Conservation (phyloP, 2,797 vertebrate genomes). For the Fundulus diaphanus region DNA sequence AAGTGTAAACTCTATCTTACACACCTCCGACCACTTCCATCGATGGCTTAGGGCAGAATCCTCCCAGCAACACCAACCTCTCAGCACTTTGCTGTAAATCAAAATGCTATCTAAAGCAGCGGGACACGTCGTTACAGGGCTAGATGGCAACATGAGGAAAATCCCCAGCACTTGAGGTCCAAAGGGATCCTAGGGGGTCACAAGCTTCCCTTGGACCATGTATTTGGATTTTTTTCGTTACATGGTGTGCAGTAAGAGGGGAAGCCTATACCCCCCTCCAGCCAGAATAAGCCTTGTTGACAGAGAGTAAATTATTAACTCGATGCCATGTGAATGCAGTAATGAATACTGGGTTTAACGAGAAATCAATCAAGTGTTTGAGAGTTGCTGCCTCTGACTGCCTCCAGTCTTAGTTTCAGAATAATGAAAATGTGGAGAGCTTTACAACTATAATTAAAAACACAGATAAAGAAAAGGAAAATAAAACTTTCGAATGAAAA, state of each 20-base stretch:
- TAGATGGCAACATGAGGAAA: slow-evolving; percentile 56
- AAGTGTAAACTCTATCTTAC: slow-evolving; percentile 75
- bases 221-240: slow-evolving; percentile 61
- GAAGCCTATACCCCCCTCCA: slow-evolving; percentile 14
- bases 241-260: slow-evolving; percentile 42
- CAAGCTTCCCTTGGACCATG: slow-evolving; percentile 46
- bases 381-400: slow-evolving; percentile 40
- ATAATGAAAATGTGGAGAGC: neutral
- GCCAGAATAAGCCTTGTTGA: slow-evolving; percentile 55
- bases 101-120: slow-evolving; percentile 64
- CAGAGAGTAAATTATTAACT: slow-evolving; percentile 63
- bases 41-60: slow-evolving; percentile 62
- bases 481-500: neutral
- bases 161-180: slow-evolving; percentile 58
- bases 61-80: slow-evolving; percentile 41
- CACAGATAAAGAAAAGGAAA: neutral
- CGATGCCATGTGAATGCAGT: slow-evolving; percentile 46
- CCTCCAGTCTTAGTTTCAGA: neutral
- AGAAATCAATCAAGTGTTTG: slow-evolving; percentile 37
- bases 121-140: slow-evolving; percentile 40
- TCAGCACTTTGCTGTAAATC: slow-evolving; percentile 69
- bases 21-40: slow-evolving; percentile 58
- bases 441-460: neutral
- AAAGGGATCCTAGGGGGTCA: slow-evolving; percentile 66
- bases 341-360: slow-evolving; percentile 27